Evolutionary conservation across 2,888 invertebrate species (phyloP).

Genomic region (Hofmannophila pseudospretella): DNA sequence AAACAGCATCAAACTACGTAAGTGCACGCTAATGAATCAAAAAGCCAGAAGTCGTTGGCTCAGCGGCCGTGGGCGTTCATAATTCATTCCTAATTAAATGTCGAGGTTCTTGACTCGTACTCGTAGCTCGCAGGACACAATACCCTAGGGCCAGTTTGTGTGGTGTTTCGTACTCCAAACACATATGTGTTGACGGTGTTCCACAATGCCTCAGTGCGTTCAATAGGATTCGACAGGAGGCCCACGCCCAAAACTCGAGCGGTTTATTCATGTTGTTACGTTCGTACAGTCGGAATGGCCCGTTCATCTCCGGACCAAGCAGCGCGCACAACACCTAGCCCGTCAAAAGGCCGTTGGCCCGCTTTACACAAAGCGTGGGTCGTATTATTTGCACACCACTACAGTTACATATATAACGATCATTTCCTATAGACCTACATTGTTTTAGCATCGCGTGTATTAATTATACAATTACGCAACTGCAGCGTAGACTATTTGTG

Average conservation of each 20-base stretch:
- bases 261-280: conserved; percentile 37
- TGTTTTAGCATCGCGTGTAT: conserved; percentile 51
- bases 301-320: conserved; percentile 29
- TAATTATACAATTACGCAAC: conserved; percentile 65
- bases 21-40: conserved; percentile 58
- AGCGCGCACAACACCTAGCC: conserved; percentile 23
- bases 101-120: conserved; percentile 63
- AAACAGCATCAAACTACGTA: conserved; percentile 26
- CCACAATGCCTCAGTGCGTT: conserved; percentile 13
- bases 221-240: conserved; percentile 23
- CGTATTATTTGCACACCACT: conserved; percentile 46
- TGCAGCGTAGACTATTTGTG: conserved; percentile 59
- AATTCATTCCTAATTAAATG: conserved; percentile 68
- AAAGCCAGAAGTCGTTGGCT: conserved; percentile 61
- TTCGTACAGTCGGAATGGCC: conserved; percentile 33
- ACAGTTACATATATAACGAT: conserved; percentile 45
- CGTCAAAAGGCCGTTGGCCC: conserved; percentile 59
- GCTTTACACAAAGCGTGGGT: conserved; percentile 56
- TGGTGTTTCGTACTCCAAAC: conserved; percentile 29
- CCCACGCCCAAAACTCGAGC: conserved; percentile 28
- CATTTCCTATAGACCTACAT: conserved; percentile 50
- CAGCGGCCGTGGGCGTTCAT: conserved; percentile 56
- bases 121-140: conserved; percentile 42
- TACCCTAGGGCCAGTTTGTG: conserved; percentile 18
- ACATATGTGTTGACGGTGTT: conserved; percentile 25